Evolutionary conservation across 2,888 invertebrate species (phyloP).

Genomic region (Archips xylosteana): DNA sequence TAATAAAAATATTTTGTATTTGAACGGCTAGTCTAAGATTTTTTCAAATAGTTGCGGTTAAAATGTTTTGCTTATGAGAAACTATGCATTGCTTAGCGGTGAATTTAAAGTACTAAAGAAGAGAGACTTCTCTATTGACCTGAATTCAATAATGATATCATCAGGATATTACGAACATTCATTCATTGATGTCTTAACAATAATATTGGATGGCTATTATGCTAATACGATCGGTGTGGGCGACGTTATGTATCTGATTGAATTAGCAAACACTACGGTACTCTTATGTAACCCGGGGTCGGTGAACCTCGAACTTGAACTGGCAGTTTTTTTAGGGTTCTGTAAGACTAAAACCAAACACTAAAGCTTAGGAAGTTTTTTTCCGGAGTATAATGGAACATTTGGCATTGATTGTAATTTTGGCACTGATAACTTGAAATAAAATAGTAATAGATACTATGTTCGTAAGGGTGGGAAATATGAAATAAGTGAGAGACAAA

Average conservation of each 20-base stretch:
- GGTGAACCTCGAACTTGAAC: conserved; percentile 52
- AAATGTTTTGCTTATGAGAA: too few species aligned
- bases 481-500: too few species aligned
- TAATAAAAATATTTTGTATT: too few species aligned
- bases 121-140: not conserved
- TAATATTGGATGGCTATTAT: conserved; percentile 42
- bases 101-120: not conserved
- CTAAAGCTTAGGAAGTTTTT: too few species aligned
- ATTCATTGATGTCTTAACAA: conserved; percentile 45
- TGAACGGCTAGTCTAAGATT: too few species aligned
- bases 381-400: too few species aligned
- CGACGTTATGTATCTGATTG: conserved; percentile 42
- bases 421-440: too few species aligned
- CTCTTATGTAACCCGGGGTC: conserved; percentile 52
- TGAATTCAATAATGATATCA: conserved; percentile 5
- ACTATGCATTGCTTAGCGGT: not conserved
- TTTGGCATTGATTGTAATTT: too few species aligned
- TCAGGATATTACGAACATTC: conserved; percentile 28
- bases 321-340: conserved; percentile 37
- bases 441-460: too few species aligned
- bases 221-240: conserved; percentile 44
- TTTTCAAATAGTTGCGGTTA: too few species aligned
- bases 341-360: not conserved
- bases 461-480: too few species aligned
- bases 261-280: conserved; percentile 47